Conservation (phyloP, 2,888 invertebrate genomes). For the Eledone cirrhosa region DNA sequence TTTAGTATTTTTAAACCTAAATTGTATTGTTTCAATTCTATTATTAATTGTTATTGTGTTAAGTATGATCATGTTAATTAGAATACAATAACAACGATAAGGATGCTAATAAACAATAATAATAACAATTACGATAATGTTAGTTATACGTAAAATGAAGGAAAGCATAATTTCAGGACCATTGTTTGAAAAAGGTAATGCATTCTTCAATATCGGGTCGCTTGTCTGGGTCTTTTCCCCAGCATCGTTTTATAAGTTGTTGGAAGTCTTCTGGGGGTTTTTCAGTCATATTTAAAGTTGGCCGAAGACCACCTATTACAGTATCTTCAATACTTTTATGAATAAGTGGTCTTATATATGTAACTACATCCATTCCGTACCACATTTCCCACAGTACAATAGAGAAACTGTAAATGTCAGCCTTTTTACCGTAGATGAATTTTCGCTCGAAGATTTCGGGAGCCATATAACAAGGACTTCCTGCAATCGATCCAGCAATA, state of each 20-base stretch:
- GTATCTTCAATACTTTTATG: slow-evolving; percentile 44
- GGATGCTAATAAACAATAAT: too few relatives aligned
- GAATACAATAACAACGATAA: too few relatives aligned
- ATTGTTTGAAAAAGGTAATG: slow-evolving; percentile 31
- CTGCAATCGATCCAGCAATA: slow-evolving; percentile 53
- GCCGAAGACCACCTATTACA: slow-evolving; percentile 47
- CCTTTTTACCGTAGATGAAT: slow-evolving; percentile 45
- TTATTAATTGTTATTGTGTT: too few relatives aligned
- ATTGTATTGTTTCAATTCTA: too few relatives aligned
- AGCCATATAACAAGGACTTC: slow-evolving; percentile 59
- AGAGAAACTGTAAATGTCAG: slow-evolving; percentile 53
- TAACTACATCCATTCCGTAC: slow-evolving; percentile 53
- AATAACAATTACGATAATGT: too few relatives aligned
- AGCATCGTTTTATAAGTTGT: slow-evolving; percentile 42
- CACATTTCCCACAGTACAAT: slow-evolving; percentile 58
- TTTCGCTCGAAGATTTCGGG: slow-evolving; percentile 55
- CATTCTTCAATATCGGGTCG: slow-evolving; percentile 35
- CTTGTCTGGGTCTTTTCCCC: slow-evolving; percentile 42
- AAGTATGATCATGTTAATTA: too few relatives aligned
- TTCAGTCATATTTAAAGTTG: slow-evolving; percentile 42
- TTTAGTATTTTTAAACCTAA: too few relatives aligned
- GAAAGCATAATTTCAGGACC: background rate
- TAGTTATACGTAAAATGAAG: too few relatives aligned
- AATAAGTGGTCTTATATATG: slow-evolving; percentile 45
- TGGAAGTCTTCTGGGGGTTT: slow-evolving; percentile 47